These are phyloP conservation scores for rabbit (Oryctolagus cuniculus) DNA, from an alignment of 2,113 vertebrate genomes.

Conservation along the genomic window mOryCun1.1 NC_091443.1:52668501-52669000, in stretches of 20 bases:
- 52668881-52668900: too few relatives aligned
- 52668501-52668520: not conserved
- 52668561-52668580: not conserved
- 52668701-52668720: not conserved
- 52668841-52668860: not conserved
- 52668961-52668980: too few relatives aligned
- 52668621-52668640: not conserved
- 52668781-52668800: not conserved
- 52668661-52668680: not conserved
- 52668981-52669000: too few relatives aligned
- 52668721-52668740: slow-evolving; percentile 18
- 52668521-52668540: not conserved
- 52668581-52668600: not conserved
- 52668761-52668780: not conserved
- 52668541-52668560: not conserved
- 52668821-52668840: not conserved
- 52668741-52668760: not conserved
- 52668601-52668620: not conserved
- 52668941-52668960: too few relatives aligned
- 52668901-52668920: too few relatives aligned
- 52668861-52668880: not conserved
- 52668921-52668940: too few relatives aligned
- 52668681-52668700: not conserved
- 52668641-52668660: not conserved
- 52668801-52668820: not conserved